Conservation (phyloP, 2,888 invertebrate genomes). For the Diarsia dahlii region DNA sequence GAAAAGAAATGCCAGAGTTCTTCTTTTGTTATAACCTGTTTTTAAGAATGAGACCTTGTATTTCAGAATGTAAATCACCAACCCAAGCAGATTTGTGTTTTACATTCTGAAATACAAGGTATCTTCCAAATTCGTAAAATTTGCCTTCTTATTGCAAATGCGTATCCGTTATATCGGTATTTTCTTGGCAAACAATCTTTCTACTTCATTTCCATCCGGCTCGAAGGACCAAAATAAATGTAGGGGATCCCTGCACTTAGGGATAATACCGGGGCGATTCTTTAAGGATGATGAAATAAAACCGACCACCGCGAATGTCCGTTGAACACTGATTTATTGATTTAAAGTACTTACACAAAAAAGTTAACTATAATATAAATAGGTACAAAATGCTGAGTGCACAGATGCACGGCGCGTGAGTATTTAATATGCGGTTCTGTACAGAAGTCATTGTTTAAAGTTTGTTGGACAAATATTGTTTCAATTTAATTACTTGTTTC, state of each 20-base stretch:
- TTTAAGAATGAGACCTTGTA: not conserved
- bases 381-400: no score
- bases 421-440: no score
- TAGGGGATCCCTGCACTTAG: no score
- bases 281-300: no score
- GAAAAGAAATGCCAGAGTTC: not conserved
- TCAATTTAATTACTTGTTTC: slow-evolving; percentile 63
- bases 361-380: no score
- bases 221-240: no score
- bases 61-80: no score
- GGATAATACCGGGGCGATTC: no score
- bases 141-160: not conserved
- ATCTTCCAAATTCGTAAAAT: not conserved
- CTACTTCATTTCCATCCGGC: not conserved
- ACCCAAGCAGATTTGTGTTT: not conserved
- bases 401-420: no score
- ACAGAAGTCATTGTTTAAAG: slow-evolving; percentile 38
- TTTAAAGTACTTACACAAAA: no score
- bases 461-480: slow-evolving; percentile 59
- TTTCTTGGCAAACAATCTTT: not conserved
- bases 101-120: not conserved
- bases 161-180: not conserved
- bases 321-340: no score
- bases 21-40: not conserved
- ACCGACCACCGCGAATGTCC: no score